Percentiles rank a stretch among this genome's conserved stretches.
Conservation (phyloP, 2,113 vertebrate genomes). For the Stomatorhinus ivindoensis region DNA sequence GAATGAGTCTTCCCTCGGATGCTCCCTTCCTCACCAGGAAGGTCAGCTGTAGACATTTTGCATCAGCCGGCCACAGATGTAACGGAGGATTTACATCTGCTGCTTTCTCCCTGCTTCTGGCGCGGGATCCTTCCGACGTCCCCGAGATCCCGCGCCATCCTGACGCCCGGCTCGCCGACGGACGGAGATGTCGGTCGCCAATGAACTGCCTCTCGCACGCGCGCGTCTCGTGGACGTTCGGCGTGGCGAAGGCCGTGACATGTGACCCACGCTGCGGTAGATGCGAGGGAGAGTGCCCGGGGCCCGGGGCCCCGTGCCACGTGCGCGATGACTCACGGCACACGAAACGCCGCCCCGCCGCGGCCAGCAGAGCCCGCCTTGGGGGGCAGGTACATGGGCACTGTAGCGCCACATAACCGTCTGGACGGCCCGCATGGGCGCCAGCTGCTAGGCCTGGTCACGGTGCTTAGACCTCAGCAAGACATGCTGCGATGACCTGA, state of each 20-base stretch:
- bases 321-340: constrained; percentile 5
- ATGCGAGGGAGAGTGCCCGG: not conserved
- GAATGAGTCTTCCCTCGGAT: not conserved
- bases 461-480: not conserved
- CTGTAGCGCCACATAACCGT: constrained; percentile 3
- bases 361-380: not conserved
- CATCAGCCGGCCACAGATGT: not conserved
- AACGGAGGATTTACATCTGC: not conserved
- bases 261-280: not conserved
- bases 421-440: not conserved
- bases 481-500: not conserved
- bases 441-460: constrained; percentile 8
- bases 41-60: not conserved
- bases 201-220: not conserved
- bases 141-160: no score
- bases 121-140: not conserved
- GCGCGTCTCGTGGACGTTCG: not conserved
- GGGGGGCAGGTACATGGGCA: constrained; percentile 13
- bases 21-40: not conserved
- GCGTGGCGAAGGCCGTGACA: not conserved
- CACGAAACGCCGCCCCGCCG: not conserved
- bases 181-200: not conserved
- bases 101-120: not conserved
- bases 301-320: not conserved
- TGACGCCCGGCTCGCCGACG: not conserved